Conservation (phyloP, 2,113 vertebrate species). For the Cyanoderma ruficeps region DNA sequence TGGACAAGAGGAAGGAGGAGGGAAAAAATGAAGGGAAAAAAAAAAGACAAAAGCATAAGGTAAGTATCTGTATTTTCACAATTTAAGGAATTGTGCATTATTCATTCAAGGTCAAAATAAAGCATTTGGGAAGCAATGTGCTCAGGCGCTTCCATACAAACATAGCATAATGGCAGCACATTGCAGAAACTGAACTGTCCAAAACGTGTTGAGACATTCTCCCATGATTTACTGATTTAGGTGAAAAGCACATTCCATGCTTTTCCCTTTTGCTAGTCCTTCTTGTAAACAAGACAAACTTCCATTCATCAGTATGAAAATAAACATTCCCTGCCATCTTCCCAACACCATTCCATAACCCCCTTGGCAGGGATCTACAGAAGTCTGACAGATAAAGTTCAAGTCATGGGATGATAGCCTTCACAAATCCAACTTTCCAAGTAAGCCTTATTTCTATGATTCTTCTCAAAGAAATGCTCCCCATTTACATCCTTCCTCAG, state of each 20-base stretch:
- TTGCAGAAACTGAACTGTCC: background rate
- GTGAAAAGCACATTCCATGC: background rate
- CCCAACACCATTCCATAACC: background rate
- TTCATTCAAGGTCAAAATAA: background rate
- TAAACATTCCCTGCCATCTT: background rate
- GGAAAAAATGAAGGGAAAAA: no score
- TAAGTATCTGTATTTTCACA: background rate
- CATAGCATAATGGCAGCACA: background rate
- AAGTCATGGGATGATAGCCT: background rate
- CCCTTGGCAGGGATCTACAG: background rate
- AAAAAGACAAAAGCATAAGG: background rate
- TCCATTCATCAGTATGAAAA: background rate
- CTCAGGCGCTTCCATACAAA: background rate
- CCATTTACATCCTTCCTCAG: background rate
- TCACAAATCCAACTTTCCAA: background rate
- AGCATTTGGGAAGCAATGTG: background rate
- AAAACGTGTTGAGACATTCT: background rate
- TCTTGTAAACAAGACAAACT: background rate
- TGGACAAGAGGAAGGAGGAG: background rate
- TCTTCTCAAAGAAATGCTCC: background rate
- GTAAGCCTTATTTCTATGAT: background rate
- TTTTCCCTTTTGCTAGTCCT: background rate
- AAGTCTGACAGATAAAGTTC: background rate
- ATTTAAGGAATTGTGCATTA: background rate
- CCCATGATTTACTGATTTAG: background rate